Base-by-base conservation (phyloP, 1,140 invertebrate species). In the Bombus ignitus region DNA sequence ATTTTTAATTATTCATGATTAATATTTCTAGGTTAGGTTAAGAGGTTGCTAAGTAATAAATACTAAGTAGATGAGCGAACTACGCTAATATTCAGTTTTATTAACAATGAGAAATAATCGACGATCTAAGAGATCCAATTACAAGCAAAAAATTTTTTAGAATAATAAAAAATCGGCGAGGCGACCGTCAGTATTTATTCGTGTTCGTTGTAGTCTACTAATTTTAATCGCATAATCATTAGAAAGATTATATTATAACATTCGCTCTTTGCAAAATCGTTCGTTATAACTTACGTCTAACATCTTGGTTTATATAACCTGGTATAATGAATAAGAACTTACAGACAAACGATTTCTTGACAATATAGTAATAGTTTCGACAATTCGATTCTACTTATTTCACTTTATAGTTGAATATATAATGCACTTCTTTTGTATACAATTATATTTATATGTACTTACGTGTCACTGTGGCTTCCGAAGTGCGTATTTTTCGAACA, bases 1-100 rank as follows among this genome's bases (percentile, higher is more conserved):
- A 62, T 62, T 62, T 62, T 62, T n/a, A n/a, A 62, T n/a, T n/a
- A 62, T 62, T 62, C 59, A 62, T 62, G 59, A n/a, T n/a, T n/a
- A 62, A 62, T n/a, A 62, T 62, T n/a, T 62, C 28, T 62, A 62
- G 28, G 59, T 62, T 62, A 62, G 59, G 28, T 62, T n/a, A 62
- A n/a, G 28, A 62, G 28, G 12, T 62, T n/a, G 28, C 22, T 12
- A n/a, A 13, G 1, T 62, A 62, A 62, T 12, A n/a, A 62, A 62
- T 57, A 57, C 9, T 28, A n/a, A 62, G 28, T 62, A 62, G 28
- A 62, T n/a, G 2, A 62, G 3, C 28, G 10, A n/a, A 62, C 28
- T n/a, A n/a, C 3, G 12, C 12, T 13, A 62, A n/a, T n/a, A 62
- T 62, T n/a, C 10, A 62, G 10, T n/a, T 62, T 62, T 62, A n/a